phyloP scores from a whole-genome alignment of 1,140 invertebrate genomes.

The Adelges cooleyi region DNA sequence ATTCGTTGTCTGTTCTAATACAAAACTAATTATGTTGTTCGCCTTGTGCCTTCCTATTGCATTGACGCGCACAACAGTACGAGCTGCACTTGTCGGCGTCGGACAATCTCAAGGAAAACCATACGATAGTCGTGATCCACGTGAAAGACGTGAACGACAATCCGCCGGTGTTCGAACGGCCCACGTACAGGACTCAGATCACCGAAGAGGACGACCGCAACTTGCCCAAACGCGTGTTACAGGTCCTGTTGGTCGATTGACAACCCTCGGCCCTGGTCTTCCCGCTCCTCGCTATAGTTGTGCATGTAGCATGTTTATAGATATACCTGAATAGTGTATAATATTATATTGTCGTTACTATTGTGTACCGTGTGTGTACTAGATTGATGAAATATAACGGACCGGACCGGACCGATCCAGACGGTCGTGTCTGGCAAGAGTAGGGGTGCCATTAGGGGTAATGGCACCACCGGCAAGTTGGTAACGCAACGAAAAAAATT shows the following conservation, averaged over 20 bases:
- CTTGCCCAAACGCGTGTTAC: constrained; percentile 81
- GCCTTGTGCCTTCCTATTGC: not conserved
- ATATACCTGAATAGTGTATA: not conserved
- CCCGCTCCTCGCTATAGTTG: too few relatives aligned
- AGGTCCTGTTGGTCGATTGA: constrained; percentile 50
- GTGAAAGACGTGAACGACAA: constrained; percentile 92
- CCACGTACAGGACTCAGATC: constrained; percentile 88
- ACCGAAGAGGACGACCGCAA: constrained; percentile 90
- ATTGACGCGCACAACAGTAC: constrained; percentile 51
- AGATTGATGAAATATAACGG: too few relatives aligned
- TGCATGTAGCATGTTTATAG: constrained; percentile 26
- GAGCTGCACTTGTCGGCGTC: constrained; percentile 84
- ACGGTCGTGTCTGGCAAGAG: too few relatives aligned
- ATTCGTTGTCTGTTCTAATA: not conserved
- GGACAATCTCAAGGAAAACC: constrained; percentile 91
- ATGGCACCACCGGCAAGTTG: too few relatives aligned
- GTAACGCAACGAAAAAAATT: too few relatives aligned
- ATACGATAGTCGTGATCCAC: constrained; percentile 88
- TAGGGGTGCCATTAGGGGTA: too few relatives aligned
- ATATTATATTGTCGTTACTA: too few relatives aligned
- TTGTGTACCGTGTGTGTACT: too few relatives aligned
- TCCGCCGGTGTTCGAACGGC: constrained; percentile 76
- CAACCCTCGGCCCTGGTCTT: constrained; percentile 32
- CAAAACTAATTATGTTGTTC: too few relatives aligned
- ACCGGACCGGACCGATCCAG: too few relatives aligned